These are phyloP conservation scores for Epicauta chinensis DNA, from an alignment of 1,140 invertebrate genomes.

Conservation along the genomic window DNA sequence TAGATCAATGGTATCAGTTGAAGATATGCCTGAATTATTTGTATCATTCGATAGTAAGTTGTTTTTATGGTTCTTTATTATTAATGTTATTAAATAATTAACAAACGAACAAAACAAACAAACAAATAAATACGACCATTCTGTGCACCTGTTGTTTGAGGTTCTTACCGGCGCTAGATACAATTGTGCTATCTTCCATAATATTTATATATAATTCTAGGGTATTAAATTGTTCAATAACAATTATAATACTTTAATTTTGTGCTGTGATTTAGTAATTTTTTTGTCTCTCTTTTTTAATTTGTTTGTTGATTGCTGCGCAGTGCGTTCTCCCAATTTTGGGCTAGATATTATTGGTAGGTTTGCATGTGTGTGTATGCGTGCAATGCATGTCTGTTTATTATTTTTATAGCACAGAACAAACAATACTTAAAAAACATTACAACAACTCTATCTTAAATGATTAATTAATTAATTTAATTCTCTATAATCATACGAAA, in stretches of 20 bases:
- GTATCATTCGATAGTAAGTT: slow-evolving; percentile 90
- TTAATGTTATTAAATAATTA: not conserved
- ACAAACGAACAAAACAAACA: not conserved
- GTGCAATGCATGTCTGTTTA: slow-evolving; percentile 22
- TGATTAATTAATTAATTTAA: too few relatives aligned
- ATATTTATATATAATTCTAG: too few relatives aligned
- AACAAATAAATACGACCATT: not conserved
- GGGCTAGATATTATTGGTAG: slow-evolving; percentile 63
- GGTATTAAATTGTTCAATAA: too few relatives aligned
- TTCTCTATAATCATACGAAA: too few relatives aligned
- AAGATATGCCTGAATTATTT: slow-evolving; percentile 91
- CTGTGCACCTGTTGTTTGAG: not conserved
- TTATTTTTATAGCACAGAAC: too few relatives aligned
- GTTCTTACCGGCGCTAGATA: too few relatives aligned
- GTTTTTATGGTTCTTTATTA: slow-evolving; percentile 8
- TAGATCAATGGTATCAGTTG: slow-evolving; percentile 86
- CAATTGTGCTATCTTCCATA: not conserved
- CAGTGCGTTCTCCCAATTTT: slow-evolving; percentile 65
- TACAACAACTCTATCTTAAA: not conserved
- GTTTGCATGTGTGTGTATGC: slow-evolving; percentile 40
- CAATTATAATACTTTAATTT: too few relatives aligned
- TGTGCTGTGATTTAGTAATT: slow-evolving; percentile 14
- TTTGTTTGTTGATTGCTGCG: slow-evolving; percentile 40
- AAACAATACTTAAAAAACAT: slow-evolving; percentile 8
- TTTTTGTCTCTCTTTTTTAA: slow-evolving; percentile 8